Evolutionary conservation across 2,888 invertebrate genomes (phyloP).

Genomic region (Ectemnius lituratus): DNA sequence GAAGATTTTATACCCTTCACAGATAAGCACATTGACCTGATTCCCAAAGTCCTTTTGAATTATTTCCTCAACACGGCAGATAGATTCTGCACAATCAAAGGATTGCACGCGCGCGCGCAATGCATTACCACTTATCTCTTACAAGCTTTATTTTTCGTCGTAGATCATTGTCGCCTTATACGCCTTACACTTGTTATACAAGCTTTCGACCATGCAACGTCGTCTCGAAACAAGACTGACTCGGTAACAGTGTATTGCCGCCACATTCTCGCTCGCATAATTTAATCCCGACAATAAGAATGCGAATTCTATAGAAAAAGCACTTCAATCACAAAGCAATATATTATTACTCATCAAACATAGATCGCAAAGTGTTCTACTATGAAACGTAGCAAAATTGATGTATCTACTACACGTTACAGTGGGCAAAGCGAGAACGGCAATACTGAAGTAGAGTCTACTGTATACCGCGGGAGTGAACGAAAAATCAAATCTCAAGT

Average conservation of each 20-base stretch:
- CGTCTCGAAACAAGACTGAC: slow-evolving; percentile 11
- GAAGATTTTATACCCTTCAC: slow-evolving; percentile 23
- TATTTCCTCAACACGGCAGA: slow-evolving; percentile 36
- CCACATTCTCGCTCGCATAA: slow-evolving; percentile 14
- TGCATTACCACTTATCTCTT: slow-evolving; percentile 41
- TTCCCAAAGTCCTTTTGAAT: slow-evolving; percentile 51
- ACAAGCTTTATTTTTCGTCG: slow-evolving; percentile 71
- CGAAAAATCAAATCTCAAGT: slow-evolving; percentile 6
- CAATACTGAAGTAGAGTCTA: background rate
- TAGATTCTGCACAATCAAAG: slow-evolving; percentile 29
- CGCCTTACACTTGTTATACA: slow-evolving; percentile 35
- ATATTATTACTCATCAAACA: too few relatives aligned
- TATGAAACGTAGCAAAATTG: too few relatives aligned
- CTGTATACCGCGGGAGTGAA: too few relatives aligned
- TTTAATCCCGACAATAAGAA: too few relatives aligned
- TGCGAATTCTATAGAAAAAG: too few relatives aligned
- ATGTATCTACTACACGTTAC: background rate
- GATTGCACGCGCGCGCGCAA: slow-evolving; percentile 41
- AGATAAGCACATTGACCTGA: slow-evolving; percentile 55
- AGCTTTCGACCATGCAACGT: slow-evolving; percentile 43
- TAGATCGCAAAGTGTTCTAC: too few relatives aligned
- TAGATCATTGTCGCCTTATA: slow-evolving; percentile 30
- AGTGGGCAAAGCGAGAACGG: slow-evolving; percentile 18
- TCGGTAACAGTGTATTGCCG: slow-evolving; percentile 5
- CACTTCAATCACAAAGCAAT: background rate